Evolutionary conservation across 2,113 vertebrate genomes (phyloP).

Genomic region (Helogale parvula): DNA sequence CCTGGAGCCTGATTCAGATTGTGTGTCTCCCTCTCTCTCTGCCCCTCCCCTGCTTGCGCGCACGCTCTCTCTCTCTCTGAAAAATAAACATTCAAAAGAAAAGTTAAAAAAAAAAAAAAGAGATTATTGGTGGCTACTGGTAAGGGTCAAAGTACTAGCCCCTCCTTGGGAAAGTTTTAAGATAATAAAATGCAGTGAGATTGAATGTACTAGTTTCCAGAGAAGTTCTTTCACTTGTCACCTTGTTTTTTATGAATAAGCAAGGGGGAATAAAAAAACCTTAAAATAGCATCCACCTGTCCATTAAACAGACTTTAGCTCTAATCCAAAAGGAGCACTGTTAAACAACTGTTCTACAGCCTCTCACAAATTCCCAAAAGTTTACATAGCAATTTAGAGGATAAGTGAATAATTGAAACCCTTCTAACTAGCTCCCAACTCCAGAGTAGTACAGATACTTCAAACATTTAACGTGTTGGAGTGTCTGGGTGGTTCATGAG

Average conservation of each 20-base stretch:
- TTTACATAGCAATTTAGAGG: not conserved
- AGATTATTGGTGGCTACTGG: not conserved
- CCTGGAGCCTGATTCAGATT: too few species aligned
- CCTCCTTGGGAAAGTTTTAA: not conserved
- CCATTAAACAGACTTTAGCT: not conserved
- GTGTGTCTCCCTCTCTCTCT: too few species aligned
- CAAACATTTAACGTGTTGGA: not conserved
- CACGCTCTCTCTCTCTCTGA: too few species aligned
- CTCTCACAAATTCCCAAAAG: not conserved
- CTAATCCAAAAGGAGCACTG: not conserved
- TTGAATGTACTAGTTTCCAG: not conserved
- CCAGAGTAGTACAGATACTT: not conserved
- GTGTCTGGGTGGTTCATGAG: too few species aligned
- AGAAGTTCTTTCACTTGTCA: not conserved
- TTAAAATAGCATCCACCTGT: not conserved
- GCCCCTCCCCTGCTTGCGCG: too few species aligned
- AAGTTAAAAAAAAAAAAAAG: too few species aligned
- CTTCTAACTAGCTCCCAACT: slow-evolving; percentile 1
- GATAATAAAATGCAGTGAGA: not conserved
- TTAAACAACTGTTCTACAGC: not conserved
- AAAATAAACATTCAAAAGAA: too few species aligned
- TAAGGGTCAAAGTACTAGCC: not conserved
- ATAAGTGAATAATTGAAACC: not conserved
- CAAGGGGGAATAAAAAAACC: not conserved
- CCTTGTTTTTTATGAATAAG: slow-evolving; percentile 3